Evolutionary conservation across 2,888 invertebrate species (phyloP), one percentile per base, ranked within the genome.

Genomic region (Synergus laeviventris): DNA sequence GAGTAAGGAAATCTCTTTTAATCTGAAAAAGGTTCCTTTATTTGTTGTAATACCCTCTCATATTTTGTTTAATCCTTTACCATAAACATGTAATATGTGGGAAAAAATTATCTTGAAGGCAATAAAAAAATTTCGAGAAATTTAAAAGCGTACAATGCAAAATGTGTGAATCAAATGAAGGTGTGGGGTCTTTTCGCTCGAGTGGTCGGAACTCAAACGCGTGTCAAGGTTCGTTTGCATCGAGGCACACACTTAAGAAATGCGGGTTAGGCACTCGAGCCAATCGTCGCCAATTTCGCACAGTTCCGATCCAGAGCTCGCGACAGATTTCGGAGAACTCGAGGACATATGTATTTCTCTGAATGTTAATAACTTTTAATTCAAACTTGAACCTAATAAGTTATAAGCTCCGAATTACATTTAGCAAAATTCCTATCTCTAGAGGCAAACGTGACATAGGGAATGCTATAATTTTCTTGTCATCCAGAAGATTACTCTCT

Each of bases 251-350:
- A 70, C 66, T 70, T 70, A 70, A 49, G 49, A 70, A 70, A 31
- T 49, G 31, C 45, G 66, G 66, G 74, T 60, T 73, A 78, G 76
- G 70, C 74, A 56, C 76, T 42, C 61, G 16, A 79, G 73, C 79
- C 79, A 77, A 76, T 77, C 76, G 75, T 75, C 73, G 81, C 70
- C 66, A 73, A 75, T 75, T 79, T 75, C 77, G 42, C 76, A 42
- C 62, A 42, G 59, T 70, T 70, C 21, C 45, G 61, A 77, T 76
- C 73, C 77, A 79, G 76, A 75, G 77, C 75, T 81, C 77, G 76
- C 70, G 76, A 79, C 77, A 78, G 76, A 81, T 79, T 81, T 77
- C 75, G 54, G 24, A 76, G 75, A 70, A 78, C 62, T 81, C 81
- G 70, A 78, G 9, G 12, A n/a, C 24, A 24, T 70, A 42, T 31